phyloP scores from a whole-genome alignment of 2,113 vertebrate species.

The Aspidoscelis tigris region DNA sequence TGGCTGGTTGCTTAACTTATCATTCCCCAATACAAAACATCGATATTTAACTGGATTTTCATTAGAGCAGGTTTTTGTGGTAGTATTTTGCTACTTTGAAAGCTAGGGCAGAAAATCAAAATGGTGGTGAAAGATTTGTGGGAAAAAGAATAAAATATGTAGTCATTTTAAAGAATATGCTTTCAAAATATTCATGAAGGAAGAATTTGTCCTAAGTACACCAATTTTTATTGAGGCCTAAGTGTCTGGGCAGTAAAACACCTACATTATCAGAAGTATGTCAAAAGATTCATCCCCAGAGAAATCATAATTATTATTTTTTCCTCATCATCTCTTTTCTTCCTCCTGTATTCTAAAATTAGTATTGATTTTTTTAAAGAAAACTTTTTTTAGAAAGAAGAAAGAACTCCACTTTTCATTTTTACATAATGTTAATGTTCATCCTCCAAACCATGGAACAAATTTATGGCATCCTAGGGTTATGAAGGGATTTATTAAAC shows the following conservation, averaged over 20 bases:
- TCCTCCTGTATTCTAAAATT: neutral
- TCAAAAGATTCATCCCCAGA: neutral
- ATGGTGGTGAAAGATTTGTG: neutral
- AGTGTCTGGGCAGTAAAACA: neutral
- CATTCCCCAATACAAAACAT: conserved; percentile 4
- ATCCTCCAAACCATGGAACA: neutral
- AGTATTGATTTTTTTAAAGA: neutral
- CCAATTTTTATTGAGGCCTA: neutral
- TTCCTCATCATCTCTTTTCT: neutral
- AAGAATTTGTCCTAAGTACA: neutral
- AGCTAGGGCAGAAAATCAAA: neutral
- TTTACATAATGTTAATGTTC: neutral
- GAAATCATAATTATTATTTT: neutral
- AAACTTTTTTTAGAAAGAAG: neutral
- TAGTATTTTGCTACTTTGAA: conserved; percentile 6
- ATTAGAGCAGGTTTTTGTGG: neutral
- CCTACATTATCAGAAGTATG: neutral
- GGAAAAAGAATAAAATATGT: neutral
- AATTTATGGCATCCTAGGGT: too few species aligned
- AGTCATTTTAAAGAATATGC: conserved; percentile 8
- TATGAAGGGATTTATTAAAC: too few species aligned
- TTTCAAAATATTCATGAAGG: neutral
- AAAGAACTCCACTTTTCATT: neutral
- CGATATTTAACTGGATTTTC: conserved; percentile 9
- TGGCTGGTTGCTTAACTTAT: conserved; percentile 8